These are phyloP conservation scores for Coptodon bakossiorum DNA, from an alignment of 2,113 vertebrate species.

Conservation along the genomic window DNA sequence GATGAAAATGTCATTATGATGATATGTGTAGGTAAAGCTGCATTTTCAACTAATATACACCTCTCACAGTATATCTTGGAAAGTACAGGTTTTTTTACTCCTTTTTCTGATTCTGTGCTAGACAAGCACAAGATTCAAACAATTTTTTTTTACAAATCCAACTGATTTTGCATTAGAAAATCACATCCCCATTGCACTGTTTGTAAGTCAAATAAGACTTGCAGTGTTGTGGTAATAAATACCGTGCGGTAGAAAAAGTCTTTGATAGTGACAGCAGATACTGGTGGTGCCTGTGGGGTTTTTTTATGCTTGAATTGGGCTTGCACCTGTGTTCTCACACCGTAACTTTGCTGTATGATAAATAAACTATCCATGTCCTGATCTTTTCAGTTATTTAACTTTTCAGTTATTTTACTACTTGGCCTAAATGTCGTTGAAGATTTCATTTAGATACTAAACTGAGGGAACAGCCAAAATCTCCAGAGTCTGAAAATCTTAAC, in stretches of 20 bases:
- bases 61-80: not conserved
- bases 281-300: not conserved
- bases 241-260: not conserved
- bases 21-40: not conserved
- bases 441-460: not conserved
- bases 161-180: not conserved
- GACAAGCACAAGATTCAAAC: not conserved
- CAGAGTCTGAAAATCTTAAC: not conserved
- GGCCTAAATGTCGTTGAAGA: not conserved
- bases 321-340: not conserved
- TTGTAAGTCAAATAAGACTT: not conserved
- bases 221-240: not conserved
- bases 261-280: not conserved
- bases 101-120: not conserved
- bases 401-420: not conserved
- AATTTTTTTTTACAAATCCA: not conserved
- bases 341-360: not conserved
- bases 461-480: not conserved
- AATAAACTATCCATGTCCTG: not conserved
- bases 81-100: not conserved
- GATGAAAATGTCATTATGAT: not conserved
- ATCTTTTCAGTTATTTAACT: not conserved
- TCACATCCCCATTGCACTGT: not conserved
- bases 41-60: not conserved
- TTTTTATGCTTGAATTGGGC: not conserved